phyloP scores from a whole-genome alignment of 2,797 vertebrate species.

The Vespertilio murinus region DNA sequence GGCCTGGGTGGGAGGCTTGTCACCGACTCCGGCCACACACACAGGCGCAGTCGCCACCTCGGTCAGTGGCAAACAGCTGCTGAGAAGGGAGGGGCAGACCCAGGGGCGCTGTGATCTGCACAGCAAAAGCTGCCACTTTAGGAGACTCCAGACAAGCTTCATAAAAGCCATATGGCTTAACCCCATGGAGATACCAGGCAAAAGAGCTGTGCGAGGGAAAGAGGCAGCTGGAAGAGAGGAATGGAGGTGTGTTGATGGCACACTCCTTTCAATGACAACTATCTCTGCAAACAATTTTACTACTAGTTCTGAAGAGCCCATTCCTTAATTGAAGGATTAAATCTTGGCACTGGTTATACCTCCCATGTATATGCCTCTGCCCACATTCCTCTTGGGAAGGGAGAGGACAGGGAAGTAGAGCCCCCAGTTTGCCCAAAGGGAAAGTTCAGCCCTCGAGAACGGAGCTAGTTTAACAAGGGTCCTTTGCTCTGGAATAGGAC shows the following conservation, averaged over 20 bases:
- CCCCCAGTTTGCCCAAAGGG: not conserved
- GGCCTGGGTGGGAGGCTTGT: conserved; percentile 77
- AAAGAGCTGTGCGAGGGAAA: conserved; percentile 53
- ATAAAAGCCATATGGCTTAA: conserved; percentile 60
- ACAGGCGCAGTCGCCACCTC: conserved; percentile 77
- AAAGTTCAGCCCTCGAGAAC: conserved; percentile 66
- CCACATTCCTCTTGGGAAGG: conserved; percentile 37
- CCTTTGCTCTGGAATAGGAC: conserved; percentile 75
- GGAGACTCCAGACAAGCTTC: conserved; percentile 77
- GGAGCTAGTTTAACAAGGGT: conserved; percentile 49
- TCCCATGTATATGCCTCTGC: conserved; percentile 63
- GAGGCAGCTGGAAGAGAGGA: not conserved
- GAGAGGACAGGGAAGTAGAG: conserved; percentile 69
- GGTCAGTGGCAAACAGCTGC: conserved; percentile 71
- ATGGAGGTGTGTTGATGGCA: not conserved
- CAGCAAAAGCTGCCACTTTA: conserved; percentile 79
- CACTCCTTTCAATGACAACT: conserved; percentile 47
- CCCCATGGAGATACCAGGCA: conserved; percentile 18
- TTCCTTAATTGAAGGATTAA: conserved; percentile 69
- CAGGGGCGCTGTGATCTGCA: conserved; percentile 51
- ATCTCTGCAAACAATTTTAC: conserved; percentile 71
- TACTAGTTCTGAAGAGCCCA: conserved; percentile 53
- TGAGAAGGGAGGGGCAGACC: conserved; percentile 63
- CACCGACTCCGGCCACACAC: conserved; percentile 73
- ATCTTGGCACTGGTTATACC: conserved; percentile 25